A percentile compares a stretch with the other conserved stretches of the same genome.
Evolutionary conservation across 2,113 vertebrate species (phyloP).

Genomic region (Neogobius melanostomus): DNA sequence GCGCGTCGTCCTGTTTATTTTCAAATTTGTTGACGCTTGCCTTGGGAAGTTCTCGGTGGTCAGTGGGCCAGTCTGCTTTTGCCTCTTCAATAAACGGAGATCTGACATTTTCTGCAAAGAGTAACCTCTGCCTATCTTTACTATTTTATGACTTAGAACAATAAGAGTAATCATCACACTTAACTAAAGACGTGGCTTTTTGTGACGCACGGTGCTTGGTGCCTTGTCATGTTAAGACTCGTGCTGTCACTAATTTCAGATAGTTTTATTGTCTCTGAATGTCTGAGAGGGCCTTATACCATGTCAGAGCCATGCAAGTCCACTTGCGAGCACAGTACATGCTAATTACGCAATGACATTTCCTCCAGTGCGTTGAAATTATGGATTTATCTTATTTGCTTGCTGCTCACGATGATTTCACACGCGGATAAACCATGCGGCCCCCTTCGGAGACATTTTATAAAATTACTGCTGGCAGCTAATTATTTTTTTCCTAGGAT

Average conservation of each 20-base stretch:
- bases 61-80: too few relatives aligned
- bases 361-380: slow-evolving; percentile 11
- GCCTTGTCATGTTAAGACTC: background rate
- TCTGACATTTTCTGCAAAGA: too few relatives aligned
- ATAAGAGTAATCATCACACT: background rate
- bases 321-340: slow-evolving; percentile 25
- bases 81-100: too few relatives aligned
- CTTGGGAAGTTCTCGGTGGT: too few relatives aligned
- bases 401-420: slow-evolving; percentile 47
- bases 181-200: background rate
- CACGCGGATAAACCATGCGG: slow-evolving; percentile 51
- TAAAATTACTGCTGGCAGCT: slow-evolving; percentile 68
- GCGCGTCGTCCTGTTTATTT: too few relatives aligned
- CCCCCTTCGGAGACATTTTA: slow-evolving; percentile 63
- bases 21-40: too few relatives aligned
- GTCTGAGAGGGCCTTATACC: slow-evolving; percentile 27
- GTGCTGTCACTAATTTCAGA: slow-evolving; percentile 25
- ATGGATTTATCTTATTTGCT: slow-evolving; percentile 54
- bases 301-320: slow-evolving; percentile 52
- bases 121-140: too few relatives aligned
- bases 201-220: slow-evolving; percentile 1
- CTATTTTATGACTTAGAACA: background rate
- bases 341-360: slow-evolving; percentile 54
- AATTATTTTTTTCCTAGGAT: too few relatives aligned
- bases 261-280: slow-evolving; percentile 6